These are phyloP conservation scores for Colinus virginianus DNA, from an alignment of 2,113 vertebrate species.

Conservation along the genomic window DNA sequence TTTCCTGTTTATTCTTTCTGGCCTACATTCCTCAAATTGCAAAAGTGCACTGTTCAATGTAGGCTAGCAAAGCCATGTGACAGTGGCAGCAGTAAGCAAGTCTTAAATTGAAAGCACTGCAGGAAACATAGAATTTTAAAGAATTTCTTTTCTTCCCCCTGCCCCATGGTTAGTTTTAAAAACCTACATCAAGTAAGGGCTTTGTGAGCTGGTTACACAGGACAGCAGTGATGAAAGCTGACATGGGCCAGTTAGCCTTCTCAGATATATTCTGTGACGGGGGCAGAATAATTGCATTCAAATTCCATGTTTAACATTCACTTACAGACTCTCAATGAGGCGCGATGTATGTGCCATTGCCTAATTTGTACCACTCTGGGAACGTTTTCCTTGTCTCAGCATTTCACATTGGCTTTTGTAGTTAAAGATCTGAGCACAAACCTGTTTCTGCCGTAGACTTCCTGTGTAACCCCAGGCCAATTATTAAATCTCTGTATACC, in stretches of 20 bases:
- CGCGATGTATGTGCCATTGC: not conserved
- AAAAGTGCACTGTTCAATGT: not conserved
- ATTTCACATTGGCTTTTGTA: not conserved
- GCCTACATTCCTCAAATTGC: not conserved
- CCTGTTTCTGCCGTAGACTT: conserved; percentile 8
- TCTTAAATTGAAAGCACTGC: not conserved
- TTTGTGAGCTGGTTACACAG: not conserved
- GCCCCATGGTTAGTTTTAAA: not conserved
- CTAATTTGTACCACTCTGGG: not conserved
- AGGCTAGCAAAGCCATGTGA: not conserved
- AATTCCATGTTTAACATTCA: conserved; percentile 38
- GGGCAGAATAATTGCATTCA: conserved; percentile 47
- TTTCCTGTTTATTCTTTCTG: not conserved
- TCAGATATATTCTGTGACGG: not conserved
- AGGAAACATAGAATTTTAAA: not conserved
- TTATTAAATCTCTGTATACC: conserved; percentile 1
- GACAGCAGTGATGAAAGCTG: conserved; percentile 3
- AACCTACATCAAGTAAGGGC: not conserved
- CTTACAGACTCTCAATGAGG: not conserved
- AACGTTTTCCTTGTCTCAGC: conserved; percentile 14
- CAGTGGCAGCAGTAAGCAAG: not conserved
- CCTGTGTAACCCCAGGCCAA: not conserved
- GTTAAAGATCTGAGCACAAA: conserved; percentile 8
- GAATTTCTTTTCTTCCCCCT: not conserved
- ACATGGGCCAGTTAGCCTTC: not conserved